Evolutionary conservation across 2,888 invertebrate genomes (phyloP), one percentile per base, ranked within the genome.

Genomic region (Trachelus tabidus): DNA sequence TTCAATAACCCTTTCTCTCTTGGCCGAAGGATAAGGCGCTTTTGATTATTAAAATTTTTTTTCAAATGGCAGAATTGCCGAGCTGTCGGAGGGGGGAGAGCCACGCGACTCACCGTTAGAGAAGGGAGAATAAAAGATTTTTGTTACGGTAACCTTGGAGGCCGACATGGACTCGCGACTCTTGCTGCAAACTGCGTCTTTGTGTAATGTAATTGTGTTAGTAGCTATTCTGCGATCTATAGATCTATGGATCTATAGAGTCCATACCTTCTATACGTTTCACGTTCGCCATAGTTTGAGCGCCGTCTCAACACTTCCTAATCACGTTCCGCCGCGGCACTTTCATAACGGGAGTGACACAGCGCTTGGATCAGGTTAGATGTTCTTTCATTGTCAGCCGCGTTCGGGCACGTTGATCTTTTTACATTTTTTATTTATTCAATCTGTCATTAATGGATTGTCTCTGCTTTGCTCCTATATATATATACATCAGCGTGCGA

Each of bases 151-250:
- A 82, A 78, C 83, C 80, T 83, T 69, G 69, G 30, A 30, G 40
- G 40, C 40, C 15, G 15, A 30, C 30, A 2, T 15, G 11, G 31
- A 33, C 69, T 30, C 79, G 81, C 82, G 81, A 80, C 83, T 84
- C 83, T 79, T 81, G 78, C 81, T 81, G 80, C 83, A 85, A 84
- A 83, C 82, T 79, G 12, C 75, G 83, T 81, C 80, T 81, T 80
- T 82, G 75, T 75, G 78, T 77, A 83, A 85, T 81, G 68, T 78
- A 15, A 40, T 40, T 40, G 40, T 40, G 6, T 40, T 40, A 6
- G 40, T 40, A 15, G 15, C 40, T 15, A 40, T 40, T 40, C 40
- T 15, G 15, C 15, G 40, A 40, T 40, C 40, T 40, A 40, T 40
- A 40, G 40, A 40, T 40, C 40, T 40, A 40, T 15, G 15, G 40